Percentiles rank a stretch among this genome's conserved stretches.
These are phyloP conservation scores for Chlorops oryzae DNA, from an alignment of 1,140 invertebrate genomes.

Conservation along the genomic window DNA sequence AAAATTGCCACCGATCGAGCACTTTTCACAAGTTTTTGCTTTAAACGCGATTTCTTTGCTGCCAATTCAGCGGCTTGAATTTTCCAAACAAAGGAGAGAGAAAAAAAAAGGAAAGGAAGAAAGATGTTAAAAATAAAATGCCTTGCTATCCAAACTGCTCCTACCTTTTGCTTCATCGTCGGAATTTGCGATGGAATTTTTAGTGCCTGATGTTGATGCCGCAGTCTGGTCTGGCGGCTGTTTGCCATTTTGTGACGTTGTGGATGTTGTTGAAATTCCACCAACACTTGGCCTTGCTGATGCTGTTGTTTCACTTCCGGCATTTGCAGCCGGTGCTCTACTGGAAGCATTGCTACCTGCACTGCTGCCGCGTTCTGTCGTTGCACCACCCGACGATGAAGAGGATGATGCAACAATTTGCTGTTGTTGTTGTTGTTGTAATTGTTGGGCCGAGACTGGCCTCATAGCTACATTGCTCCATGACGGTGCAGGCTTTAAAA, in stretches of 20 bases:
- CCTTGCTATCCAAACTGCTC: too few relatives aligned
- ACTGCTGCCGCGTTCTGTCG: too few relatives aligned
- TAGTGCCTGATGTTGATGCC: neutral
- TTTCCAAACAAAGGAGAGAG: too few relatives aligned
- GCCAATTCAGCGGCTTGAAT: slow-evolving; percentile 52
- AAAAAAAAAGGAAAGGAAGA: neutral
- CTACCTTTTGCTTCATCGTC: slow-evolving; percentile 45
- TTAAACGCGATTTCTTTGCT: slow-evolving; percentile 59
- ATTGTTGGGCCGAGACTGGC: slow-evolving; percentile 17
- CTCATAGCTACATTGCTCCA: slow-evolving; percentile 45
- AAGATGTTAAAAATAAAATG: neutral
- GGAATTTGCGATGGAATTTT: slow-evolving; percentile 18
- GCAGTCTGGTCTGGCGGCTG: slow-evolving; percentile 31
- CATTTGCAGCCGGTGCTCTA: slow-evolving; percentile 39
- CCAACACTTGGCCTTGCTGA: slow-evolving; percentile 40
- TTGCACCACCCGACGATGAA: slow-evolving; percentile 37
- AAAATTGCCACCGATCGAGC: slow-evolving; percentile 76
- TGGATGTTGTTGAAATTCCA: slow-evolving; percentile 39
- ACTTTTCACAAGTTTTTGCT: slow-evolving; percentile 62
- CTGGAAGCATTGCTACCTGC: too few relatives aligned
- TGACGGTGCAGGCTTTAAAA: slow-evolving; percentile 43
- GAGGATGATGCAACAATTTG: slow-evolving; percentile 39
- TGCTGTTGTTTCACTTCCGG: neutral
- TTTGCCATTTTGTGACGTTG: slow-evolving; percentile 22
- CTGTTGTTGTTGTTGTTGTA: slow-evolving; percentile 22